Conservation (phyloP, 2,888 invertebrate genomes). For the Hirtodrosophila duncani region DNA sequence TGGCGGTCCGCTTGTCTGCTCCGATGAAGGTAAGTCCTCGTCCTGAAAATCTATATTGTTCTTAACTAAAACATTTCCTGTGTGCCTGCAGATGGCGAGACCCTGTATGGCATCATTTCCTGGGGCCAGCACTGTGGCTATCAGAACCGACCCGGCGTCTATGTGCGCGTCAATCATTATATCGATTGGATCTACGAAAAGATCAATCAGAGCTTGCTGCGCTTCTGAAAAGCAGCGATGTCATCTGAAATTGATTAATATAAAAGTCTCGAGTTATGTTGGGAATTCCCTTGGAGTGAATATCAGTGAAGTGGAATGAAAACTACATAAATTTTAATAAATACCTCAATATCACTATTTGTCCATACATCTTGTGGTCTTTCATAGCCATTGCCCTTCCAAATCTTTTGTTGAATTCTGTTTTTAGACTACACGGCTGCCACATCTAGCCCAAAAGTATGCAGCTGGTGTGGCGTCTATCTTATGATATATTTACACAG, state of each 20-base stretch:
- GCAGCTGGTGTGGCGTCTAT: no score
- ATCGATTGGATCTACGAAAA: conserved; percentile 83
- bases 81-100: conserved; percentile 80
- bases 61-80: not conserved
- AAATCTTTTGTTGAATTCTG: not conserved
- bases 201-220: conserved; percentile 75
- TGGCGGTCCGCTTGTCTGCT: conserved; percentile 89
- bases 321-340: no score
- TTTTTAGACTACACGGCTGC: not conserved
- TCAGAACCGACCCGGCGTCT: conserved; percentile 87
- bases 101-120: conserved; percentile 85
- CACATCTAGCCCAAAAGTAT: not conserved
- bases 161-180: conserved; percentile 83
- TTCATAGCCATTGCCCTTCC: no score
- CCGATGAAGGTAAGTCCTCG: conserved; percentile 79
- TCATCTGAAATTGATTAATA: no score
- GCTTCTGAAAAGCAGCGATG: conserved; percentile 7
- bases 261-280: no score
- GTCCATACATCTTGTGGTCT: no score
- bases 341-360: no score
- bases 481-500: no score
- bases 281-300: no score
- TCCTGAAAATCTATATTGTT: not conserved
- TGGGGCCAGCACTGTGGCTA: conserved; percentile 89
- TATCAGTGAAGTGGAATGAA: no score